Evolutionary conservation across 2,113 vertebrate species (phyloP).

Genomic region (Upupa epops): DNA sequence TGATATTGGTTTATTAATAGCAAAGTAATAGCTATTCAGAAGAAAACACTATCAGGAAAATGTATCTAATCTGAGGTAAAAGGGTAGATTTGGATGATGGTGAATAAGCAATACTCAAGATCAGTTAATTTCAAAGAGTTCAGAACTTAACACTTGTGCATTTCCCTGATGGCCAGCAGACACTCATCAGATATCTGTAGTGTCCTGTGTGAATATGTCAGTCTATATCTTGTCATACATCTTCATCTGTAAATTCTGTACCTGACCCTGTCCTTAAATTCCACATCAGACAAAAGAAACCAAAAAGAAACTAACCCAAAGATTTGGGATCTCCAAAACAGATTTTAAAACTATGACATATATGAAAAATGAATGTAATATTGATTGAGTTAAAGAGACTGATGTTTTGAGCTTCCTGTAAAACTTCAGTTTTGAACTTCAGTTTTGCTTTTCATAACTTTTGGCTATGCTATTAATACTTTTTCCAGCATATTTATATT

Average conservation of each 20-base stretch:
- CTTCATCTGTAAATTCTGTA: background rate
- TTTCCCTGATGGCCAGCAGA: background rate
- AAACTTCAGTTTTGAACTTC: background rate
- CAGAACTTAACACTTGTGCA: background rate
- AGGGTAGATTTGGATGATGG: background rate
- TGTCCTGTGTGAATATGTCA: background rate
- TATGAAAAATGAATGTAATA: background rate
- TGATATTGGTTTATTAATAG: background rate
- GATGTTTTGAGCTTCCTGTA: background rate
- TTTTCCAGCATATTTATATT: background rate
- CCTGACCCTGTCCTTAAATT: background rate
- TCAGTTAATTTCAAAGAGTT: background rate
- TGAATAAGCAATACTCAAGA: background rate
- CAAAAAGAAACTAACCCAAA: background rate
- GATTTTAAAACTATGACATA: background rate
- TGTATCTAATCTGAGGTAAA: background rate
- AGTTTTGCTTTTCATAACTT: background rate
- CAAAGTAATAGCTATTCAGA: background rate
- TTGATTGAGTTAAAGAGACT: background rate
- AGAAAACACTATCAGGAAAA: background rate
- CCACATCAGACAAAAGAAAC: background rate
- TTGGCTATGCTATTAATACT: background rate
- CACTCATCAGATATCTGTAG: background rate
- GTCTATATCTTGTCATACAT: background rate
- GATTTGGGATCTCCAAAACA: background rate